phyloP scores from a whole-genome alignment of 2,888 invertebrate species.

The Cataglyphis livida region DNA sequence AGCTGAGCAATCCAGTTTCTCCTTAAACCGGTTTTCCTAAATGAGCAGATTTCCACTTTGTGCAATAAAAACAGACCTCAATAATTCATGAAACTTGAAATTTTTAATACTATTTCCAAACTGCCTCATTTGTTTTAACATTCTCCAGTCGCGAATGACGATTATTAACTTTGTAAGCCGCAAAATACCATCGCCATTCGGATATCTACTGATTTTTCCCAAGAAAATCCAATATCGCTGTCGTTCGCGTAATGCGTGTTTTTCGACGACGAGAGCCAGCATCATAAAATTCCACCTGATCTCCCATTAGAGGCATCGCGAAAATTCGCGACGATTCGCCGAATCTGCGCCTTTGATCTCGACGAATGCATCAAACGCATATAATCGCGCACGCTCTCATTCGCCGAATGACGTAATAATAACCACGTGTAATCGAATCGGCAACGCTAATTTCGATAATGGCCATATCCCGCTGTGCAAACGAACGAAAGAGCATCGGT shows the following conservation, averaged over 20 bases:
- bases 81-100: background rate
- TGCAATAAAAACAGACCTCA: no score
- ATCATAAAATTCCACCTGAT: slow-evolving; percentile 41
- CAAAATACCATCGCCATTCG: background rate
- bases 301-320: slow-evolving; percentile 36
- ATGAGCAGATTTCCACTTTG: background rate
- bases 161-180: slow-evolving; percentile 24
- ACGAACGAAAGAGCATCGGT: slow-evolving; percentile 37
- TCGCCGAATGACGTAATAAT: slow-evolving; percentile 65
- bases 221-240: slow-evolving; percentile 30
- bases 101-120: background rate
- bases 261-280: slow-evolving; percentile 7
- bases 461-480: slow-evolving; percentile 64
- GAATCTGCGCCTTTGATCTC: slow-evolving; percentile 52
- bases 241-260: slow-evolving; percentile 19
- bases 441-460: slow-evolving; percentile 78
- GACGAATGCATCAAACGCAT: slow-evolving; percentile 18
- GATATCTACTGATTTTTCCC: slow-evolving; percentile 10
- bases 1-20: no score
- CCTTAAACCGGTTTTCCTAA: slow-evolving; percentile 4
- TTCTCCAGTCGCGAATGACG: background rate
- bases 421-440: slow-evolving; percentile 76
- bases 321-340: slow-evolving; percentile 30
- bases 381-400: background rate
- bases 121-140: background rate